phyloP scores from a whole-genome alignment of 2,797 vertebrate species.

The Tiaroga cobitis region DNA sequence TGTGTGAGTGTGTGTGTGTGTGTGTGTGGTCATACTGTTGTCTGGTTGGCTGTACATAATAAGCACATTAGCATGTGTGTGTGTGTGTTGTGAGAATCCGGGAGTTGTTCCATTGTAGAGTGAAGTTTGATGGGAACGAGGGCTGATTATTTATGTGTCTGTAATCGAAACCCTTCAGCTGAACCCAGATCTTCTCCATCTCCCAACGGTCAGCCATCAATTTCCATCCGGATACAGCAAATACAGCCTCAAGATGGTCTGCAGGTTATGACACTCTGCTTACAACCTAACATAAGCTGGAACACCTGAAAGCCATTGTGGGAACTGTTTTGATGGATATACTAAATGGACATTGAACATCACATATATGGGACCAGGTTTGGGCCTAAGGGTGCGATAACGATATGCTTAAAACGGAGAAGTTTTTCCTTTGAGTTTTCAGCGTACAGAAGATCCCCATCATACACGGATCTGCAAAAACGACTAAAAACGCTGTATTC shows the following conservation, averaged over 20 bases:
- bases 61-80: slow-evolving; percentile 18
- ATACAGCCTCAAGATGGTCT: slow-evolving; percentile 56
- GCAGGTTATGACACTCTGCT: slow-evolving; percentile 45
- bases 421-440: no score
- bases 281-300: slow-evolving; percentile 8
- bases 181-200: slow-evolving; percentile 39
- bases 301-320: slow-evolving; percentile 25
- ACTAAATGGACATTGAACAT: not conserved
- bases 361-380: not conserved
- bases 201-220: slow-evolving; percentile 59
- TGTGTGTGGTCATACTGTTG: slow-evolving; percentile 47
- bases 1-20: slow-evolving; percentile 49
- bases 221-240: slow-evolving; percentile 56
- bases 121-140: slow-evolving; percentile 47
- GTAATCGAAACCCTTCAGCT: slow-evolving; percentile 55
- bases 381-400: not conserved
- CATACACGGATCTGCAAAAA: no score
- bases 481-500: no score
- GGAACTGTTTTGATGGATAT: not conserved
- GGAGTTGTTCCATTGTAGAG: slow-evolving; percentile 47
- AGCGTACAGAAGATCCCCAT: no score
- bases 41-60: slow-evolving; percentile 11
- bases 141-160: slow-evolving; percentile 63
- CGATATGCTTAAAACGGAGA: no score
- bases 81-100: slow-evolving; percentile 53